phyloP scores from a whole-genome alignment of 2,888 invertebrate species.

The Cosmia trapezina region DNA sequence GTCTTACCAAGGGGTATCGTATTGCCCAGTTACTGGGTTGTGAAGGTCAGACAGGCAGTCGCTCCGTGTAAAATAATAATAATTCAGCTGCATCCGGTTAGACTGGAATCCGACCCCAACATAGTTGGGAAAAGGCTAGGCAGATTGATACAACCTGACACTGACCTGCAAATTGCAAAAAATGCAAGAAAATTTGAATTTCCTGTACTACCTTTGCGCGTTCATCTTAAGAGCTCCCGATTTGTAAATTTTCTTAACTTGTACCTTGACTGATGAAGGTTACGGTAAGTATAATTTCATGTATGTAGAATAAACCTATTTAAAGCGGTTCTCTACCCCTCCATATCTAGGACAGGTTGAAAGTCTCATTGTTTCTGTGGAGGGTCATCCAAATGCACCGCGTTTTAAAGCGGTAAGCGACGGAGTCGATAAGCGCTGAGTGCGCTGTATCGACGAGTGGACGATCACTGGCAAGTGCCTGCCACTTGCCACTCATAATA shows the following conservation, averaged over 20 bases:
- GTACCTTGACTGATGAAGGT: neutral
- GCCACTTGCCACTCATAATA: slow-evolving; percentile 61
- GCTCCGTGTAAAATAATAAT: no score
- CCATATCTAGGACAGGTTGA: slow-evolving; percentile 59
- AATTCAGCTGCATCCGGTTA: no score
- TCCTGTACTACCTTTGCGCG: no score
- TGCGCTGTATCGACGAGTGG: slow-evolving; percentile 81
- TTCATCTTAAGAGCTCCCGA: no score
- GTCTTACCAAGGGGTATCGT: no score
- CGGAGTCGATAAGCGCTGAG: slow-evolving; percentile 84
- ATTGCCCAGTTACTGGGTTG: no score
- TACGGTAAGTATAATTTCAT: neutral
- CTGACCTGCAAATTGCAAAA: no score
- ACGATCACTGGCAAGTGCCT: slow-evolving; percentile 80
- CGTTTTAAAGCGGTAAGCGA: slow-evolving; percentile 68
- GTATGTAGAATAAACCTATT: neutral
- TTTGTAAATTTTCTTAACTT: slow-evolving; percentile 2
- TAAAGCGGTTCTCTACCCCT: slow-evolving; percentile 2
- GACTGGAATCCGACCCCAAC: no score
- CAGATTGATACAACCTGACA: no score
- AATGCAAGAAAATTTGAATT: no score
- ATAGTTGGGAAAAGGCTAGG: no score
- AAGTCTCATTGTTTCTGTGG: slow-evolving; percentile 66
- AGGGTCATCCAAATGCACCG: slow-evolving; percentile 66
- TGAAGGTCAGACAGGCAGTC: no score